phyloP scores from a whole-genome alignment of 2,888 invertebrate species.

The Microplitis deprimator region DNA sequence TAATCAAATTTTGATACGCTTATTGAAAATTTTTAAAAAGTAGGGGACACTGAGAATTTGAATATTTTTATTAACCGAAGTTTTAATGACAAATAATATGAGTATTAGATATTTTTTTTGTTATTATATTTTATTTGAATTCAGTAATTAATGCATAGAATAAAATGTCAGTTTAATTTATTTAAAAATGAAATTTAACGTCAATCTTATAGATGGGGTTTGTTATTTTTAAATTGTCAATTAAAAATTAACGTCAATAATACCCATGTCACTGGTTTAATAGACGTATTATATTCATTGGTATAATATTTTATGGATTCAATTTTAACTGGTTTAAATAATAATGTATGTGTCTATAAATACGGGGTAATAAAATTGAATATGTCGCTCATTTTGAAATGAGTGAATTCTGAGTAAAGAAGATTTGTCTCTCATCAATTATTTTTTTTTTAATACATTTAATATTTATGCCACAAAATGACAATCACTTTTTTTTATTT shows the following conservation, averaged over 20 bases:
- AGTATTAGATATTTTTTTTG: background rate
- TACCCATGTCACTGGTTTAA: background rate
- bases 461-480: background rate
- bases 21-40: too few species aligned
- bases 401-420: background rate
- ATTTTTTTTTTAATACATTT: background rate
- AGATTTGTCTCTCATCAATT: background rate
- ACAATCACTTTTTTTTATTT: background rate
- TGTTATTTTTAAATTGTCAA: background rate
- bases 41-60: background rate
- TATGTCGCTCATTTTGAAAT: background rate
- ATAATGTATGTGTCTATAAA: background rate
- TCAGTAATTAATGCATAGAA: background rate
- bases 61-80: background rate
- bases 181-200: background rate
- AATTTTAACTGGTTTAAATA: background rate
- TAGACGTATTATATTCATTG: background rate
- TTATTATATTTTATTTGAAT: background rate
- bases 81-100: background rate
- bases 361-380: background rate
- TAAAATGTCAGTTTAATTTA: background rate
- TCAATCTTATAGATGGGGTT: background rate
- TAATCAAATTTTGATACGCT: too few species aligned
- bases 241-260: slow-evolving; percentile 1
- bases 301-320: background rate